These are phyloP conservation scores for Alauda arvensis DNA, from an alignment of 2,797 vertebrate species.

Conservation along the genomic window DNA sequence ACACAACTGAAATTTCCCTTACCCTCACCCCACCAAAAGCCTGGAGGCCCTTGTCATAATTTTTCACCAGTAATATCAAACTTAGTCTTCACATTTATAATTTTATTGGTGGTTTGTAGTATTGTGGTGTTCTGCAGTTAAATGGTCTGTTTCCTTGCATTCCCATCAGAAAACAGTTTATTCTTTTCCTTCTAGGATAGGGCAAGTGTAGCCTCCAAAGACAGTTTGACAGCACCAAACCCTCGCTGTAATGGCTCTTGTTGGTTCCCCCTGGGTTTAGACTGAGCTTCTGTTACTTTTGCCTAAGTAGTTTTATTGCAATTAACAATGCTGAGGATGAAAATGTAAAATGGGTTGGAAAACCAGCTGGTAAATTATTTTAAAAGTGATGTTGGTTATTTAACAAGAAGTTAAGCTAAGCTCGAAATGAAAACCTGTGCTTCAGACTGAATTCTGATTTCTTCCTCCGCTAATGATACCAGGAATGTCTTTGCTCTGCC, in stretches of 20 bases:
- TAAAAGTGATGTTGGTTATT: neutral
- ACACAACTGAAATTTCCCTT: neutral
- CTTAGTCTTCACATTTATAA: neutral
- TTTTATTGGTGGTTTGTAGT: neutral
- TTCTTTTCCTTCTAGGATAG: conserved; percentile 3
- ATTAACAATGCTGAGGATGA: neutral
- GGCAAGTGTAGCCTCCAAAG: neutral
- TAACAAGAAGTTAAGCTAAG: neutral
- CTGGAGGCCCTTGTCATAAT: neutral
- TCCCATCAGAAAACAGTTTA: conserved; percentile 12
- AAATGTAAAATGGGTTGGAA: neutral
- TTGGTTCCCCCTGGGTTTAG: neutral
- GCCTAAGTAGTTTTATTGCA: conserved; percentile 4
- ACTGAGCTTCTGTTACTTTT: conserved; percentile 10
- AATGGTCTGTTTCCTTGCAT: neutral
- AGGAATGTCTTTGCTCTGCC: neutral
- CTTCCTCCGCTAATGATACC: neutral
- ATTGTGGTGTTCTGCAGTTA: neutral
- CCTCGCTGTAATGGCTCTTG: conserved; percentile 2
- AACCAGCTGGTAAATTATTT: neutral
- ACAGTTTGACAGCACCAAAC: conserved; percentile 25
- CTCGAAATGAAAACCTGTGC: neutral
- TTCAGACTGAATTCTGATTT: neutral
- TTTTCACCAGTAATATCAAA: neutral
- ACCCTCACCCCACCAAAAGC: neutral